Evolutionary conservation across 64 coral and sea anemone species (phyloP).

Genomic region (Dendronephthya gigantea): DNA sequence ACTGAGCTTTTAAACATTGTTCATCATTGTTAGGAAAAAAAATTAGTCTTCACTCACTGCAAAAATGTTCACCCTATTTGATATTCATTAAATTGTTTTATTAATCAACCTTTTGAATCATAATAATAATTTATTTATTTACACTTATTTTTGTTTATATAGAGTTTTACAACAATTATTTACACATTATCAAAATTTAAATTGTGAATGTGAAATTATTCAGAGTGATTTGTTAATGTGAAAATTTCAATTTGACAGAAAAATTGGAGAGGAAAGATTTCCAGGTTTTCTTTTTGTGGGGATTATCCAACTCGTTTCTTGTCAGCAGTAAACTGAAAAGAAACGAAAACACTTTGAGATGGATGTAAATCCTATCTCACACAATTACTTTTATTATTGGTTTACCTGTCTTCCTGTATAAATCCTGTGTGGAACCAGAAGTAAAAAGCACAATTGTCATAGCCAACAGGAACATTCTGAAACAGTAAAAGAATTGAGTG

Average conservation of each 20-base stretch:
- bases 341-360: not conserved
- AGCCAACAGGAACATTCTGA: constrained; percentile 81
- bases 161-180: too few species aligned
- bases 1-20: too few species aligned
- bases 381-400: not conserved
- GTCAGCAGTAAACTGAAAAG: constrained; percentile 61
- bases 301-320: constrained; percentile 85
- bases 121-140: too few species aligned
- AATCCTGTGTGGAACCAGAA: constrained; percentile 99
- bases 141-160: too few species aligned
- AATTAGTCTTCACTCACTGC: too few species aligned
- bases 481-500: not conserved
- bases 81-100: too few species aligned
- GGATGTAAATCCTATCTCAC: too few species aligned
- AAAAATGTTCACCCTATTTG: too few species aligned
- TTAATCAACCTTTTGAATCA: too few species aligned
- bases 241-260: constrained; percentile 74
- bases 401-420: constrained; percentile 59
- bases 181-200: too few species aligned
- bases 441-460: constrained; percentile 88
- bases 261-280: constrained; percentile 76
- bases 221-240: not conserved
- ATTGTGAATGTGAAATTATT: too few species aligned
- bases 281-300: constrained; percentile 93
- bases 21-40: too few species aligned